phyloP scores from a whole-genome alignment of 1,140 invertebrate species.

The Penaeus indicus region DNA sequence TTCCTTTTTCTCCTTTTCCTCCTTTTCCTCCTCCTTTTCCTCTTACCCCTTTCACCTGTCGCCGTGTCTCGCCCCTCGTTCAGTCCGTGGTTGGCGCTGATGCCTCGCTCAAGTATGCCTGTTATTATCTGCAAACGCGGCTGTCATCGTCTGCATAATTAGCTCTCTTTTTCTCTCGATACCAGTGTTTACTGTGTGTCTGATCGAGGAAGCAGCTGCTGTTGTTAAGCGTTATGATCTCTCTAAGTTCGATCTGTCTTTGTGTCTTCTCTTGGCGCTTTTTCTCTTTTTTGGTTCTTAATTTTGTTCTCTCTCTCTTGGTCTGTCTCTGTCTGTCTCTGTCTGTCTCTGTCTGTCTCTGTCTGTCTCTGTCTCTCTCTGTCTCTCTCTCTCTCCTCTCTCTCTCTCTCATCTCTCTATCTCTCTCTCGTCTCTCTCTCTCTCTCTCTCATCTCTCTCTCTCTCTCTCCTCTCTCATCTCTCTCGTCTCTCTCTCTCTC shows the following conservation, averaged over 20 bases:
- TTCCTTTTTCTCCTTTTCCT: not conserved
- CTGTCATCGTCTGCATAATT: too few species aligned
- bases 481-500: not conserved
- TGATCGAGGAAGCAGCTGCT: too few species aligned
- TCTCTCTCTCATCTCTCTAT: not conserved
- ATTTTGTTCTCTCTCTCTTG: conserved; percentile 29
- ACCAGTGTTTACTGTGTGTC: too few species aligned
- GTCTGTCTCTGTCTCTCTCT: conserved; percentile 1
- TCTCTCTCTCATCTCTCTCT: conserved; percentile 6
- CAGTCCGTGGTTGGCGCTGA: too few species aligned
- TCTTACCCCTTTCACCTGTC: too few species aligned
- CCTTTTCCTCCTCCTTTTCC: not conserved
- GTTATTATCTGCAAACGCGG: too few species aligned
- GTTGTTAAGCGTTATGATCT: too few species aligned
- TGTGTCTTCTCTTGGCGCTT: not conserved
- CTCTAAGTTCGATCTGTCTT: too few species aligned
- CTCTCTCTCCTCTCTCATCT: not conserved
- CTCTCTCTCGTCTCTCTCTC: conserved; percentile 8
- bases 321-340: conserved; percentile 43
- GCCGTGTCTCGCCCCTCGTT: too few species aligned
- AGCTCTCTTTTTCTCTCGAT: too few species aligned
- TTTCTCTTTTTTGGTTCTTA: conserved; percentile 3
- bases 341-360: conserved; percentile 16
- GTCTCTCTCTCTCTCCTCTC: conserved; percentile 30
- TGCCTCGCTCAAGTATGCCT: too few species aligned